These are phyloP conservation scores for Aleadryas rufinucha DNA, from an alignment of 2,113 vertebrate species.

Conservation along the genomic window DNA sequence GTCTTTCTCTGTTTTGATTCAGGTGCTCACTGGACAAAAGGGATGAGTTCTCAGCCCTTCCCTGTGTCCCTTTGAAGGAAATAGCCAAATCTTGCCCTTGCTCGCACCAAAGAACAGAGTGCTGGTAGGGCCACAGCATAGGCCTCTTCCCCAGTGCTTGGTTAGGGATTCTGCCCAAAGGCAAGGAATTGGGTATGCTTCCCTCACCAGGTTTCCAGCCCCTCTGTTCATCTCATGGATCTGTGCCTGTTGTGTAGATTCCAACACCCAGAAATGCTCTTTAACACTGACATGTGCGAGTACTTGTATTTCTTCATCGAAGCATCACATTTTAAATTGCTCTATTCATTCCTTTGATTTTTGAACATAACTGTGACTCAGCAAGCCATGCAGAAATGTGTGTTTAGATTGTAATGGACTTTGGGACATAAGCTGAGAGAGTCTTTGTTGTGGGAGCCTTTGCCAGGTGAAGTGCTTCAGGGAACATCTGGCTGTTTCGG, in stretches of 20 bases:
- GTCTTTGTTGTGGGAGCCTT: background rate
- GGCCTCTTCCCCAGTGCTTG: background rate
- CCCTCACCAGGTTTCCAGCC: background rate
- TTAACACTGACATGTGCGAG: background rate
- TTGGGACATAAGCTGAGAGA: background rate
- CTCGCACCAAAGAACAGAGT: background rate
- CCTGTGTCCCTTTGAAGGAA: background rate
- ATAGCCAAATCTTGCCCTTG: background rate
- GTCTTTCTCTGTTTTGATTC: background rate
- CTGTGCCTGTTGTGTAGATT: background rate
- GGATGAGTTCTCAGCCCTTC: background rate
- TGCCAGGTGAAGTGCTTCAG: background rate
- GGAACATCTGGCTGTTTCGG: background rate
- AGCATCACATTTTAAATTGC: conserved; percentile 31
- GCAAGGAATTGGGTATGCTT: background rate
- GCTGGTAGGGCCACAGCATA: background rate
- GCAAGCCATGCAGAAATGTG: background rate
- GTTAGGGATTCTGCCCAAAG: background rate
- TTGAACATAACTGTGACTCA: background rate
- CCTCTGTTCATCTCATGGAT: background rate
- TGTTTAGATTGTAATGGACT: background rate
- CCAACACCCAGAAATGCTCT: background rate
- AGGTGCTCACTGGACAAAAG: background rate
- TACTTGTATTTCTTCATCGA: conserved; percentile 25
- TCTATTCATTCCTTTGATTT: conserved; percentile 32